Evolutionary conservation across 2,113 vertebrate species (phyloP), one percentile per base, ranked within the genome.

Genomic region (Cacatua alba): DNA sequence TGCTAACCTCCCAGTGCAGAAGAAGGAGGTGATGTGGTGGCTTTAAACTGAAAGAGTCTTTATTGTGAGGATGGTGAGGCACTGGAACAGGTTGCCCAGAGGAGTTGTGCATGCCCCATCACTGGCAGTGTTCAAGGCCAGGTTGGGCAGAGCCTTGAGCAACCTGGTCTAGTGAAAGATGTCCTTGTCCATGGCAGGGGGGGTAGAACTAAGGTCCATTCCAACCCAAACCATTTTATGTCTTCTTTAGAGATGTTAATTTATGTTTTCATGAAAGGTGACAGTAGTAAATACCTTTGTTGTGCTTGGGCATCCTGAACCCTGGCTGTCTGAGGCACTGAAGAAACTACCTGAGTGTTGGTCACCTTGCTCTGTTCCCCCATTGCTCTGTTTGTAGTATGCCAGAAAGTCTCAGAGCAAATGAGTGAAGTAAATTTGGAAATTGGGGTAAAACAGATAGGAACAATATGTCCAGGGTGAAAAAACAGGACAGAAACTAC

Each of bases 361-460:
- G 44, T 46, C 18, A 9, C 29, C 26, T 74, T 43, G 16, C 24
- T 53, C 7, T 0, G 0, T 60, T 71, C 17, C 13, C 13, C 21
- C 4, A 0, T 48, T 72, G 37, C 49, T 82, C 3, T 71, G 63
- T 60, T 65, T 71, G 20, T 69, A 39, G 18, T 7, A 1, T 51
- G 25, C 8, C n/a, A 46, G 68, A 55, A 82, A 29, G 11, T 57
- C n/a, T 57, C 7, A 0, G 46, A 67, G 60, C 7, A 33, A 65
- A 2, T 9, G 15, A 69, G 6, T 4, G 9, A 43, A 44, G 31
- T 63, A 59, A 43, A 55, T 3, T 29, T 67, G 29, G 41, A 72
- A 78, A 37, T 19, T 29, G 11, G 35, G 21, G 16, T 90, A 11
- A 86, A 94, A 55, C 20, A 68, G 25, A 37, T 52, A 39, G 7